Percentiles rank a stretch among this genome's conserved stretches.
These are phyloP conservation scores for Neodon shergylaensis DNA, from an alignment of 2,113 vertebrate species.

Conservation along the genomic window DNA sequence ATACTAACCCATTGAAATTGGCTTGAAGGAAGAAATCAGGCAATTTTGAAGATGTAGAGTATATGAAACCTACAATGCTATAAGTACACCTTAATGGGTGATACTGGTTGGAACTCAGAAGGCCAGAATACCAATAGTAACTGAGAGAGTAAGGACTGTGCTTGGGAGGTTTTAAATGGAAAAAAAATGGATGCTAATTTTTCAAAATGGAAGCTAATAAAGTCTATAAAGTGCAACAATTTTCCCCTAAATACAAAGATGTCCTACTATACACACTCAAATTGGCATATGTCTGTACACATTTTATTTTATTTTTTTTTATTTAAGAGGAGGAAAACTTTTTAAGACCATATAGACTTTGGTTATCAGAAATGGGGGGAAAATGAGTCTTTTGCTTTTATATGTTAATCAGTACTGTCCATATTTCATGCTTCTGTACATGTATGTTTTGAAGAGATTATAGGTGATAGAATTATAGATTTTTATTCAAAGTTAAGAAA, in stretches of 20 bases:
- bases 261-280: background rate
- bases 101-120: background rate
- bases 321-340: background rate
- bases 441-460: conserved; percentile 29
- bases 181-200: background rate
- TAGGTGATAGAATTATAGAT: background rate
- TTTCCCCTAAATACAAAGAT: background rate
- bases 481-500: background rate
- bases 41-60: background rate
- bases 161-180: background rate
- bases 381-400: background rate
- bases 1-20: background rate
- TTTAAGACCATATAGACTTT: background rate
- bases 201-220: background rate
- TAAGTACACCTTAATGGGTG: background rate
- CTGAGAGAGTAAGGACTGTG: background rate
- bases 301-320: conserved; percentile 41
- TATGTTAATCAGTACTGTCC: background rate
- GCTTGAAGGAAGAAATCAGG: background rate
- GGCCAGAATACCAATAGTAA: background rate
- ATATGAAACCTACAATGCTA: background rate
- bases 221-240: background rate
- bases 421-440: background rate
- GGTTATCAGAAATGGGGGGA: background rate
- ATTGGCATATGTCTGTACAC: background rate